Conservation (phyloP, 1,140 invertebrate genomes). For the Euschistus heros region DNA sequence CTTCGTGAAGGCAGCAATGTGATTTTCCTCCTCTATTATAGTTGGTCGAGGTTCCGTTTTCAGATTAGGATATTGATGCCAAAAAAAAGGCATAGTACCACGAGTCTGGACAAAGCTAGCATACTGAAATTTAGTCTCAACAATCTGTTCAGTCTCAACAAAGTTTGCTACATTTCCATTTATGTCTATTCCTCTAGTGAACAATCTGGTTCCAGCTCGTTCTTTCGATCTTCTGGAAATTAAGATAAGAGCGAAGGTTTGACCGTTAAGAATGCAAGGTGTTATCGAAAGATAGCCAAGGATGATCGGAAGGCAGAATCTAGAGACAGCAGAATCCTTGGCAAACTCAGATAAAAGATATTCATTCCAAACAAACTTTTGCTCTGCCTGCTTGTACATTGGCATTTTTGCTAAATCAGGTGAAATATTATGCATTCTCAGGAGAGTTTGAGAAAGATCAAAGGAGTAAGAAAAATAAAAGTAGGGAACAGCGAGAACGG, state of each 20-base stretch:
- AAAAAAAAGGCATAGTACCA: slow-evolving; percentile 92
- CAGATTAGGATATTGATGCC: slow-evolving; percentile 88
- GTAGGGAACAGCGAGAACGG: slow-evolving; percentile 62
- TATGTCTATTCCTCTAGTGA: slow-evolving; percentile 50
- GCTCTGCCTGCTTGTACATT: not conserved
- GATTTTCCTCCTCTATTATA: slow-evolving; percentile 60
- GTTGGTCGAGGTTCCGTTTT: slow-evolving; percentile 79
- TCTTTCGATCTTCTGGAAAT: slow-evolving; percentile 73
- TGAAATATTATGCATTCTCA: slow-evolving; percentile 76
- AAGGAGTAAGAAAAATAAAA: slow-evolving; percentile 91
- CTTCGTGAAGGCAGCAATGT: slow-evolving; percentile 65
- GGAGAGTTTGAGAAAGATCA: slow-evolving; percentile 86
- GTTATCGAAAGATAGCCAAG: slow-evolving; percentile 47
- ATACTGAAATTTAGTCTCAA: slow-evolving; percentile 58
- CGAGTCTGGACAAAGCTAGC: slow-evolving; percentile 86
- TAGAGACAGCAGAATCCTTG: not conserved
- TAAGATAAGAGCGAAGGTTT: slow-evolving; percentile 70
- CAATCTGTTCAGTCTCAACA: slow-evolving; percentile 86
- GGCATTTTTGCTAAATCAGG: slow-evolving; percentile 52
- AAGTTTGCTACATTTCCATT: slow-evolving; percentile 91
- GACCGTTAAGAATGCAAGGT: slow-evolving; percentile 63
- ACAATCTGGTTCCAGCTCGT: slow-evolving; percentile 58
- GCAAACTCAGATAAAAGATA: not conserved
- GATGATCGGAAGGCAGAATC: not conserved
- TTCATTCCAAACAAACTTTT: slow-evolving; percentile 6